phyloP scores from a whole-genome alignment of 2,113 vertebrate genomes.

The Nematolebias whitei region DNA sequence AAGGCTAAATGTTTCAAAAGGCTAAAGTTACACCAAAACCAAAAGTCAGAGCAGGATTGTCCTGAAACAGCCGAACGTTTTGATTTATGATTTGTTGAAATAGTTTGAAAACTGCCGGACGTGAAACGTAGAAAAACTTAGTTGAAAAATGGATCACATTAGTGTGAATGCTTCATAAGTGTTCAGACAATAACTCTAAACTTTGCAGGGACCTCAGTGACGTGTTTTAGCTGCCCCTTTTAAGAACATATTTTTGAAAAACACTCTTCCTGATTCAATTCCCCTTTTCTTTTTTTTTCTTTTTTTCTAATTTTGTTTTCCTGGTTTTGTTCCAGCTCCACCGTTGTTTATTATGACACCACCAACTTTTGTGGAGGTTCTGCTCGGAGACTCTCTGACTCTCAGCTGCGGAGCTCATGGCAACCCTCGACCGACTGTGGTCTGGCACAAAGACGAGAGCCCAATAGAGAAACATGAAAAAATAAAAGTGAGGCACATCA shows the following conservation, averaged over 20 bases:
- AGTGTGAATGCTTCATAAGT: too few species aligned
- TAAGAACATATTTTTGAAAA: not conserved
- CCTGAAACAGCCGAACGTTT: too few species aligned
- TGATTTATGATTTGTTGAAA: too few species aligned
- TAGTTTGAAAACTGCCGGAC: too few species aligned
- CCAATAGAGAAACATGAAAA: constrained; percentile 80
- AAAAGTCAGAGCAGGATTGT: too few species aligned
- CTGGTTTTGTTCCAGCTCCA: constrained; percentile 79
- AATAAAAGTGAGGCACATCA: constrained; percentile 80
- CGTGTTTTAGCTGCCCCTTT: not conserved
- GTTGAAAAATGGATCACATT: too few species aligned
- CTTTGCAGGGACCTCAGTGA: not conserved
- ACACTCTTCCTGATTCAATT: not conserved
- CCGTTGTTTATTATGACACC: constrained; percentile 89
- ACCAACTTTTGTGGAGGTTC: constrained; percentile 86
- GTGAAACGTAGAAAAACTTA: too few species aligned
- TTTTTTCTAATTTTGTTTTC: not conserved
- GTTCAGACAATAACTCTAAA: too few species aligned
- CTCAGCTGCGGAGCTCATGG: constrained; percentile 88
- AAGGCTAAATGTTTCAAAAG: too few species aligned
- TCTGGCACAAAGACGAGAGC: constrained; percentile 87
- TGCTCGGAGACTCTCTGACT: constrained; percentile 82
- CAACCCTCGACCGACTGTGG: constrained; percentile 88
- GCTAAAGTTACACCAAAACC: too few species aligned
- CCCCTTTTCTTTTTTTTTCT: too few species aligned